A percentile compares a stretch with the other conserved stretches of the same genome.
Evolutionary conservation across 2,888 invertebrate species (phyloP).

Genomic region (Parapristionchus giblindavisi): DNA sequence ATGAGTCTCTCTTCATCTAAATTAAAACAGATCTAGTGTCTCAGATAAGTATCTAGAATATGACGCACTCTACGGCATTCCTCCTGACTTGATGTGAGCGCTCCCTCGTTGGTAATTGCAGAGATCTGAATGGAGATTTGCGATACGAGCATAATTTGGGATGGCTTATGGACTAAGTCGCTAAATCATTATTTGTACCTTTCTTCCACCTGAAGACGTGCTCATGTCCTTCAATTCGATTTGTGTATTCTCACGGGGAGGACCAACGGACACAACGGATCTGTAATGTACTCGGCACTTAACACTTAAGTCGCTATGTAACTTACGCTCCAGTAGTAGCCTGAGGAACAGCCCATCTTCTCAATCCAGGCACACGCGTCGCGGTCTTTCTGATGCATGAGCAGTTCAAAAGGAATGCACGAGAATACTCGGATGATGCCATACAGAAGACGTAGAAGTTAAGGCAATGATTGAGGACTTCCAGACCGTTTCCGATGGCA

Average conservation of each 20-base stretch:
- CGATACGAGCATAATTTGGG: not conserved
- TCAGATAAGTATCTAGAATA: too few species aligned
- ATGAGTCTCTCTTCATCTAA: too few species aligned
- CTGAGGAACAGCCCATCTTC: not conserved
- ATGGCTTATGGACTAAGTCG: too few species aligned
- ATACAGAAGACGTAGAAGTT: conserved; percentile 70
- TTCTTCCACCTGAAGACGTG: conserved; percentile 19
- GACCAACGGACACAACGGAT: conserved; percentile 13
- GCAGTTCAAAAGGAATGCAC: conserved; percentile 62
- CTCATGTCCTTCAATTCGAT: conserved; percentile 21
- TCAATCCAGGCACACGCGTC: not conserved
- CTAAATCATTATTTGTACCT: not conserved
- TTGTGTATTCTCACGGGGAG: not conserved
- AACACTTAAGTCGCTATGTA: not conserved
- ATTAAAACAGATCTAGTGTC: too few species aligned
- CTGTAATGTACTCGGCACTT: not conserved
- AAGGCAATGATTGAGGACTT: conserved; percentile 68
- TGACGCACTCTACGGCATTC: conserved; percentile 28
- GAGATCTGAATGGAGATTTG: conserved; percentile 20
- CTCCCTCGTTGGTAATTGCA: conserved; percentile 26
- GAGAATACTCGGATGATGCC: conserved; percentile 61
- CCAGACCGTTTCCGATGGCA: conserved; percentile 63
- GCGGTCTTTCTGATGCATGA: conserved; percentile 39
- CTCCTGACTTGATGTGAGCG: conserved; percentile 20
- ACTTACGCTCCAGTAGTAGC: conserved; percentile 2